These are phyloP conservation scores for Gadus macrocephalus DNA, from an alignment of 2,113 vertebrate genomes.

Conservation along the genomic window DNA sequence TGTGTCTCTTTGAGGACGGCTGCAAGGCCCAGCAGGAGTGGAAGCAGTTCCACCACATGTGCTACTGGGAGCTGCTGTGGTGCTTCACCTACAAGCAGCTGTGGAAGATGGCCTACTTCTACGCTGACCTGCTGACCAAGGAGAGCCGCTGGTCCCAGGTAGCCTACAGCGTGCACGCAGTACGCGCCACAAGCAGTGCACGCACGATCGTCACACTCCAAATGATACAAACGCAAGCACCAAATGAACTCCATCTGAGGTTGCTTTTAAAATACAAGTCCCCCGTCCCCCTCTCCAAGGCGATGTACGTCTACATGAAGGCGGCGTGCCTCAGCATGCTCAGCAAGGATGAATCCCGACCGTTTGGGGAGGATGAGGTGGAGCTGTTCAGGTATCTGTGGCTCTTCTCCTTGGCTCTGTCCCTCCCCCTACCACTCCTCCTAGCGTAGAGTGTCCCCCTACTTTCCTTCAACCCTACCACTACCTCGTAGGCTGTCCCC, in stretches of 20 bases:
- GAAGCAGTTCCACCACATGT: slow-evolving; percentile 86
- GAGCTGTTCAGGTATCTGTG: slow-evolving; percentile 73
- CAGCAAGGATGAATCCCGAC: slow-evolving; percentile 63
- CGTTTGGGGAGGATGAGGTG: slow-evolving; percentile 77
- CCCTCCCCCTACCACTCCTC: too few species aligned
- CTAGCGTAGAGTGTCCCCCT: too few species aligned
- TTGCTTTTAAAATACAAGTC: background rate
- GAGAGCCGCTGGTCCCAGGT: slow-evolving; percentile 84
- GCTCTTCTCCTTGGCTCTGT: too few species aligned
- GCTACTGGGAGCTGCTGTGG: slow-evolving; percentile 87
- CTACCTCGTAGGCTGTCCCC: too few species aligned
- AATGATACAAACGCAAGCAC: too few species aligned
- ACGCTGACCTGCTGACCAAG: slow-evolving; percentile 78
- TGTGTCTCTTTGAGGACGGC: slow-evolving; percentile 76
- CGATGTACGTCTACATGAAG: slow-evolving; percentile 84
- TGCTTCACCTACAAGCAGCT: slow-evolving; percentile 76
- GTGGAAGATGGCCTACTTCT: slow-evolving; percentile 82
- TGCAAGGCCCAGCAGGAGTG: slow-evolving; percentile 78
- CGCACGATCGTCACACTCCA: too few species aligned
- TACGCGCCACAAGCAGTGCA: too few species aligned
- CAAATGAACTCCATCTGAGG: too few species aligned
- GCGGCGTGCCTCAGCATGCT: slow-evolving; percentile 82
- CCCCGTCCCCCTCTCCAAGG: slow-evolving; percentile 49
- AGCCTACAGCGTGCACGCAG: background rate
- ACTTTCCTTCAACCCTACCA: too few species aligned